Percentiles rank a stretch among this genome's conserved stretches.
Evolutionary conservation across 2,888 invertebrate species (phyloP).

Genomic region (Dryobotodes eremita): DNA sequence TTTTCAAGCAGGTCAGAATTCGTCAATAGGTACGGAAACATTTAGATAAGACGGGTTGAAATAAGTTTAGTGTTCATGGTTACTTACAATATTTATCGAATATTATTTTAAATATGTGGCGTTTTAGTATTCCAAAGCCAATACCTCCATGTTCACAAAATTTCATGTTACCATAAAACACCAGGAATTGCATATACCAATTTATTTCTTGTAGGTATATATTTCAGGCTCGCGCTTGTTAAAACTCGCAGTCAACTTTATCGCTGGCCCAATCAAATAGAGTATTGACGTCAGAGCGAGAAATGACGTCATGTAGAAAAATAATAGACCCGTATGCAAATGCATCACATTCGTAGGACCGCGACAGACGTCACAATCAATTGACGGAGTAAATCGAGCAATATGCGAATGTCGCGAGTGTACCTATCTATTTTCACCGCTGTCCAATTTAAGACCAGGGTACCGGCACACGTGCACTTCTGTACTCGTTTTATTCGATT

Average conservation of each 20-base stretch:
- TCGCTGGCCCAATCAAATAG: slow-evolving; percentile 26
- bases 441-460: slow-evolving; percentile 62
- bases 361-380: slow-evolving; percentile 27
- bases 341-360: slow-evolving; percentile 18
- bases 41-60: slow-evolving; percentile 45
- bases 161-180: neutral
- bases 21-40: slow-evolving; percentile 2
- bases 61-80: neutral
- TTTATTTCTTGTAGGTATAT: neutral
- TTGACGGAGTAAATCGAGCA: slow-evolving; percentile 31
- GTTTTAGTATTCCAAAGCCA: neutral
- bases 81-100: too few relatives aligned
- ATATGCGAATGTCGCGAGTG: slow-evolving; percentile 44
- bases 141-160: too few relatives aligned
- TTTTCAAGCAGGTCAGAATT: slow-evolving; percentile 30
- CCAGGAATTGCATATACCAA: neutral
- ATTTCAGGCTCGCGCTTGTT: slow-evolving; percentile 15
- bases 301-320: slow-evolving; percentile 40
- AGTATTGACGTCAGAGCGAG: slow-evolving; percentile 13
- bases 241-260: slow-evolving; percentile 27
- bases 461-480: slow-evolving; percentile 66
- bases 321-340: slow-evolving; percentile 31
- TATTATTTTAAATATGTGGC: neutral
- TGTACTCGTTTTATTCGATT: slow-evolving; percentile 71
- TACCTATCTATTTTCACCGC: slow-evolving; percentile 59